A percentile compares a stretch with the other conserved stretches of the same genome.
These are phyloP conservation scores for Phanerotoma sp. DNA, from an alignment of 2,888 invertebrate species.

Conservation along the genomic window DNA sequence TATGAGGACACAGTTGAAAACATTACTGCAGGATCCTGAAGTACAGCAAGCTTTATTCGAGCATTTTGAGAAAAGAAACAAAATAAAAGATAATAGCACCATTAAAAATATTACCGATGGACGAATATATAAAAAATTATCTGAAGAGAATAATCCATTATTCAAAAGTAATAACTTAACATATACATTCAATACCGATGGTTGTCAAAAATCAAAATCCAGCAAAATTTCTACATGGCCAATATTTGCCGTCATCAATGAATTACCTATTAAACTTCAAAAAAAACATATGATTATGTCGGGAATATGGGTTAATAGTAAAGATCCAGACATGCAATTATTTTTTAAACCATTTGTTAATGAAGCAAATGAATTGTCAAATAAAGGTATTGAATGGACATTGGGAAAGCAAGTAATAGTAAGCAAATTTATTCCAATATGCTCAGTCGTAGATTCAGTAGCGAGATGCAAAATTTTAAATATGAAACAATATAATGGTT, in stretches of 20 bases:
- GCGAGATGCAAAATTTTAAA: constrained; percentile 25
- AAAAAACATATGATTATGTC: constrained; percentile 23
- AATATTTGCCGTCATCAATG: neutral
- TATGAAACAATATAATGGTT: constrained; percentile 32
- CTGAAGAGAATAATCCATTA: neutral
- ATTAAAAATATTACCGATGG: neutral
- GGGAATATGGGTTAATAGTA: constrained; percentile 23
- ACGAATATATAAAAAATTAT: neutral
- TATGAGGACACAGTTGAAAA: no score
- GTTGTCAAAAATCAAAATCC: neutral
- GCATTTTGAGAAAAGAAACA: no score
- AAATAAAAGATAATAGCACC: no score
- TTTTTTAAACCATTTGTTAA: constrained; percentile 22
- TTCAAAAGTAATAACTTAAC: neutral
- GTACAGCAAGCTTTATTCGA: no score
- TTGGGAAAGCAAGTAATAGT: constrained; percentile 4
- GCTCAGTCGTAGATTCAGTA: constrained; percentile 25
- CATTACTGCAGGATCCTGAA: neutral
- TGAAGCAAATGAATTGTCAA: constrained; percentile 14
- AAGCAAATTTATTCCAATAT: constrained; percentile 14
- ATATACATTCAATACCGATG: neutral
- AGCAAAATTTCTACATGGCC: neutral
- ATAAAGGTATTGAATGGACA: constrained; percentile 20
- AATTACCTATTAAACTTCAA: neutral
- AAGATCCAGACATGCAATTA: constrained; percentile 22